Percentiles rank a stretch among this genome's conserved stretches.
phyloP scores from a whole-genome alignment of 2,888 invertebrate genomes.

The Asteroscopus sphinx region DNA sequence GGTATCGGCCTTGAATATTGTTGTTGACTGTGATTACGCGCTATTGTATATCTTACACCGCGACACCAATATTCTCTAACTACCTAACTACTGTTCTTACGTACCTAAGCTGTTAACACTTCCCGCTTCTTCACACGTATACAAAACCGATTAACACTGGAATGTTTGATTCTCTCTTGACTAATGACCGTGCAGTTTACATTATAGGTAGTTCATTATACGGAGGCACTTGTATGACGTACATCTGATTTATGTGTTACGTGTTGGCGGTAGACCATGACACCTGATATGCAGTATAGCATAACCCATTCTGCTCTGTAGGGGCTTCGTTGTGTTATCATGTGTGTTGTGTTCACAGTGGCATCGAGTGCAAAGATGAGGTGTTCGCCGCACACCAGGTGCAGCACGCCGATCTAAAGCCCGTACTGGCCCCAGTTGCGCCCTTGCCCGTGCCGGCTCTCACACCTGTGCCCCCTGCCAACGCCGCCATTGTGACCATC shows the following conservation, averaged over 20 bases:
- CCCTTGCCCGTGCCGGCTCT: slow-evolving; percentile 53
- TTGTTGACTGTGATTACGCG: slow-evolving; percentile 81
- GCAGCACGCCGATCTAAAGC: slow-evolving; percentile 84
- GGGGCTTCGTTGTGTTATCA: slow-evolving; percentile 67
- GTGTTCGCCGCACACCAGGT: slow-evolving; percentile 92
- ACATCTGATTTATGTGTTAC: slow-evolving; percentile 49
- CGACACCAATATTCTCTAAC: slow-evolving; percentile 55
- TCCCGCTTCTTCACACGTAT: slow-evolving; percentile 58
- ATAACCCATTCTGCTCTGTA: slow-evolving; percentile 49
- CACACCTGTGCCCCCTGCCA: slow-evolving; percentile 68
- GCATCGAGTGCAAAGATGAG: slow-evolving; percentile 94
- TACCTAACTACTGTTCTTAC: slow-evolving; percentile 57
- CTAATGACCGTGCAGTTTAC: slow-evolving; percentile 70
- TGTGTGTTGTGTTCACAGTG: slow-evolving; percentile 89
- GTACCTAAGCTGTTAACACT: slow-evolving; percentile 68
- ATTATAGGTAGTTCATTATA: slow-evolving; percentile 64
- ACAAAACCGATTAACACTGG: slow-evolving; percentile 70
- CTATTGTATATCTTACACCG: slow-evolving; percentile 68
- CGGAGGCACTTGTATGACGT: slow-evolving; percentile 63
- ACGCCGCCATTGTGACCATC: slow-evolving; percentile 79
- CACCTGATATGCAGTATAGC: slow-evolving; percentile 45
- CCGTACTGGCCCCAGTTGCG: slow-evolving; percentile 66
- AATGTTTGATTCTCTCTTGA: slow-evolving; percentile 63
- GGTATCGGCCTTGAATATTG: slow-evolving; percentile 77
- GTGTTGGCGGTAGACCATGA: slow-evolving; percentile 63